Evolutionary conservation across 30 jellyfish, hydroid and myxozoan species (phyloP).

Genomic region (Clytia hemisphaerica): DNA sequence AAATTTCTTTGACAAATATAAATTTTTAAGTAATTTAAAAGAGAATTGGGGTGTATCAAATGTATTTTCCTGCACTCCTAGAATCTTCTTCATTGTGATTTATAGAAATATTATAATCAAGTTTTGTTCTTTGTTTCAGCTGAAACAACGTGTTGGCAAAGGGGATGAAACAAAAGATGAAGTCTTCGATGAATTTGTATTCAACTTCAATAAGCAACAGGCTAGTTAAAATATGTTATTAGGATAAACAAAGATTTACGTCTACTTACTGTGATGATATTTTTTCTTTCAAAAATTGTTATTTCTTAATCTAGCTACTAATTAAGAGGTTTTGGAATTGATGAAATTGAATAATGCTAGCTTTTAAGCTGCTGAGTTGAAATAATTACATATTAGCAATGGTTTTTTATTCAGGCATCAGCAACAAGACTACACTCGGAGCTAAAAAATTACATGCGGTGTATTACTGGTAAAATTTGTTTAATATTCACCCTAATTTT

Average conservation of each 20-base stretch:
- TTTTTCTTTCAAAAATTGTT: too few species aligned
- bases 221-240: slow-evolving; percentile 24
- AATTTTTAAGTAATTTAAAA: too few species aligned
- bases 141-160: slow-evolving; percentile 89
- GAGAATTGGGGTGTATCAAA: too few species aligned
- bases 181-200: slow-evolving; percentile 87
- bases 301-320: too few species aligned
- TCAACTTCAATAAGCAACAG: slow-evolving; percentile 83
- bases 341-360: too few species aligned
- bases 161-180: slow-evolving; percentile 95
- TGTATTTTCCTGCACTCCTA: too few species aligned
- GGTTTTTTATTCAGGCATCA: slow-evolving; percentile 40
- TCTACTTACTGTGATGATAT: too few species aligned
- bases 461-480: slow-evolving; percentile 68
- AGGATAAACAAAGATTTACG: too few species aligned
- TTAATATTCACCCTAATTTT: not conserved
- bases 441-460: slow-evolving; percentile 60
- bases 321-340: too few species aligned
- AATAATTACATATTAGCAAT: not conserved
- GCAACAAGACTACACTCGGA: slow-evolving; percentile 67
- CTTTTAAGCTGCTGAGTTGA: too few species aligned
- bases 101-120: not conserved
- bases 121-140: slow-evolving; percentile 26
- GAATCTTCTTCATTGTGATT: too few species aligned
- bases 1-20: too few species aligned